A percentile compares a stretch with the other conserved stretches of the same genome.
phyloP scores from a whole-genome alignment of 1,140 invertebrate genomes.

The Temnothorax longispinosus region DNA sequence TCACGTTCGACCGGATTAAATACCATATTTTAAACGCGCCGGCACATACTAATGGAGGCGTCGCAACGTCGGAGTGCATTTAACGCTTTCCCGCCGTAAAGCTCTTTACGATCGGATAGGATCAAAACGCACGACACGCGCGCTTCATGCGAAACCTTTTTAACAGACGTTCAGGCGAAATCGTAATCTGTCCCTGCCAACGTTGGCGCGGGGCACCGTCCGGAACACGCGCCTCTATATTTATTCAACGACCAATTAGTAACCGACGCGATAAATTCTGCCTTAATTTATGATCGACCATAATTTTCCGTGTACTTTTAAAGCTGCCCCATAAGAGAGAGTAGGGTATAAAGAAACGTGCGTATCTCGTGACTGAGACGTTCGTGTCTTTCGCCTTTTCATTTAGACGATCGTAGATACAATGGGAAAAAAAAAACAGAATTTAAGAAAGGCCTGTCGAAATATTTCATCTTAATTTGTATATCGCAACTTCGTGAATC shows the following conservation, averaged over 20 bases:
- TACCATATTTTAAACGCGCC: constrained; percentile 58
- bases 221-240: constrained; percentile 71
- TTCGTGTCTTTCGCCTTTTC: background rate
- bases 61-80: constrained; percentile 39
- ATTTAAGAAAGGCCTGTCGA: background rate
- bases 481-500: background rate
- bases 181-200: constrained; percentile 64
- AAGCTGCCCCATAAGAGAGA: background rate
- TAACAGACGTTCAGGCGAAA: constrained; percentile 54
- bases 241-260: constrained; percentile 76
- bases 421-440: background rate
- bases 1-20: constrained; percentile 46
- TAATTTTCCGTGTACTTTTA: constrained; percentile 65
- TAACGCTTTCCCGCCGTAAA: constrained; percentile 39
- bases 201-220: constrained; percentile 27
- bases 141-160: constrained; percentile 28
- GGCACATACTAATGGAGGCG: constrained; percentile 55
- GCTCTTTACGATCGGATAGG: constrained; percentile 56
- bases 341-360: background rate
- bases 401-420: background rate
- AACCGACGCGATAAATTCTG: constrained; percentile 67
- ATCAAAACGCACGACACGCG: constrained; percentile 56
- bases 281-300: constrained; percentile 67
- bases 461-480: constrained; percentile 6
- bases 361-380: background rate